Conservation (phyloP, 2,888 invertebrate genomes). For the Chymomyza amoena region DNA sequence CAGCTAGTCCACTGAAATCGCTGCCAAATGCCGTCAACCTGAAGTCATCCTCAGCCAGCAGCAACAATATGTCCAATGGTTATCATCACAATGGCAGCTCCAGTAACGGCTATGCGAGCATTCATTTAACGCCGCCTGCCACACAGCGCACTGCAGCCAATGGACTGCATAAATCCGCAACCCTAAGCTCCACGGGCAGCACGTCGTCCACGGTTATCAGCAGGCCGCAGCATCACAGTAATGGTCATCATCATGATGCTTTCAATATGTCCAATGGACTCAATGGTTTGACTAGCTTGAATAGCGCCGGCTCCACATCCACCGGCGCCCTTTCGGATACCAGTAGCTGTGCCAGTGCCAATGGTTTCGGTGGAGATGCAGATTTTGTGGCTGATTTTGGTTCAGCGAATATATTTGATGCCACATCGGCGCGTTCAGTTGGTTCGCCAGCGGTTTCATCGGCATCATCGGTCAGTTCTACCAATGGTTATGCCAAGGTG, state of each 20-base stretch:
- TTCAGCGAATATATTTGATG: slow-evolving; percentile 85
- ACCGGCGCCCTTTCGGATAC: slow-evolving; percentile 75
- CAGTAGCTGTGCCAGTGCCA: slow-evolving; percentile 74
- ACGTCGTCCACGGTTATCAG: slow-evolving; percentile 72
- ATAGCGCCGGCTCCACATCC: slow-evolving; percentile 74
- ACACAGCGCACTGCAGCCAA: slow-evolving; percentile 76
- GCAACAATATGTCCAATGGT: slow-evolving; percentile 21
- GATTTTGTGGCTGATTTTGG: slow-evolving; percentile 86
- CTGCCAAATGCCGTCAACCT: slow-evolving; percentile 75
- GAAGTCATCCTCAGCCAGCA: slow-evolving; percentile 46
- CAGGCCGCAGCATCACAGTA: slow-evolving; percentile 68
- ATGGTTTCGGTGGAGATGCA: slow-evolving; percentile 78
- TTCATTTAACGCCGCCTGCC: slow-evolving; percentile 77
- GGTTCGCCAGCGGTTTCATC: slow-evolving; percentile 68
- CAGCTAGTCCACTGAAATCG: slow-evolving; percentile 79
- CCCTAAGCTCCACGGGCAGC: slow-evolving; percentile 10
- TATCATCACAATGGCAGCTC: slow-evolving; percentile 49
- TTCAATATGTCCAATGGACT: slow-evolving; percentile 38
- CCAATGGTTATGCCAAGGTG: slow-evolving; percentile 77
- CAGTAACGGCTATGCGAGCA: slow-evolving; percentile 72
- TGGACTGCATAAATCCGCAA: slow-evolving; percentile 64
- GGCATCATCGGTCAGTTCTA: slow-evolving; percentile 62
- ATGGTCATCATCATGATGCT: slow-evolving; percentile 54
- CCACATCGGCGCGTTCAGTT: slow-evolving; percentile 77
- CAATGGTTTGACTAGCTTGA: slow-evolving; percentile 61